Evolutionary conservation across 2,888 invertebrate genomes (phyloP), one percentile per base, ranked within the genome.

Genomic region (Synanthedon andrenaeformis): DNA sequence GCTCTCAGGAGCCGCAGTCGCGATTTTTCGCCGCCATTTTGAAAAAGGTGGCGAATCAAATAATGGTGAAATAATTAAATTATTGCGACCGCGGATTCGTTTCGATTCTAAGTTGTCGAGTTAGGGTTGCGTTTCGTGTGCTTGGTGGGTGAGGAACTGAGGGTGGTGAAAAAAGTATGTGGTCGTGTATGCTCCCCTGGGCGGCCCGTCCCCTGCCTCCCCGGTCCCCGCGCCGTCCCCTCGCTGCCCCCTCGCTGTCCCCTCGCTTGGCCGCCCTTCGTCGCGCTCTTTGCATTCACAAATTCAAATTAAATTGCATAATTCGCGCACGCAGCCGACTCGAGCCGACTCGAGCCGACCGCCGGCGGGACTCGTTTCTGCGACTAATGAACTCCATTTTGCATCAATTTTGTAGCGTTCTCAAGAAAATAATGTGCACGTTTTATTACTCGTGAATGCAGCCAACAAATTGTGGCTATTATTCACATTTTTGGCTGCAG

Each of bases 31-130:
- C 74, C 78, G 86, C 86, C 86, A 86, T 86, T 74, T 85, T 86
- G 85, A 78, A 82, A 82, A 74, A 82, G 85, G 84, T 85, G 82
- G 82, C 70, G 82, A 84, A 83, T 85, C 80, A 79, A 82, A 85
- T 85, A 83, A 85, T 82, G 79, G 78, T 70, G 78, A 84, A 83
- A 82, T 85, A 82, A 86, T 85, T 82, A 78, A 84, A 86, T 84
- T 76, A 81, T 64, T 66, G 59, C 55, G 58, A 58, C 58, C 57
- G 60, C 65, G 58, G 52, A 51, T 57, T 53, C 59, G 61, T 70
- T 65, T 79, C 60, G 62, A 60, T 70, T 67, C 62, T 82, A 72
- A 58, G 60, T 57, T 55, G 59, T 58, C 55, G 71, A 28, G 61
- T 66, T 74, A 82, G 65, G 75, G 84, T 76, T 63, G 63, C 65